Percentiles rank a stretch among this genome's conserved stretches.
phyloP scores from a whole-genome alignment of 2,797 vertebrate genomes.

The Micropoecilia bifurca region DNA sequence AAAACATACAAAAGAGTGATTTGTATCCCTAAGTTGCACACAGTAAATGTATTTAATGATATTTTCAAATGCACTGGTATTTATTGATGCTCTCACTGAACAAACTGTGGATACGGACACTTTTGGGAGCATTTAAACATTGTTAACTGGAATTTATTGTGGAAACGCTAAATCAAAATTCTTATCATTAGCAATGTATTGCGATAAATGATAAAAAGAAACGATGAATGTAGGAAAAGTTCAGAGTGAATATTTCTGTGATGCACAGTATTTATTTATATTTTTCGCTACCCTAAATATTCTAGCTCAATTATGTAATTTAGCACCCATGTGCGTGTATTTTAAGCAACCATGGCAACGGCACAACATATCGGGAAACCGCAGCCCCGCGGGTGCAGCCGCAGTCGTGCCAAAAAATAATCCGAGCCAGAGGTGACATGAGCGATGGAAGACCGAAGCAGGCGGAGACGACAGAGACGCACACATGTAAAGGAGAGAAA shows the following conservation, averaged over 20 bases:
- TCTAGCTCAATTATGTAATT: slow-evolving; percentile 84
- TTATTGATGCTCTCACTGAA: too few relatives aligned
- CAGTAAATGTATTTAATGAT: too few relatives aligned
- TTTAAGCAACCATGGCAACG: slow-evolving; percentile 81
- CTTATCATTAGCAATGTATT: too few relatives aligned
- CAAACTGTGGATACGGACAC: too few relatives aligned
- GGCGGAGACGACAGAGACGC: slow-evolving; percentile 61
- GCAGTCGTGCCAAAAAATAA: slow-evolving; percentile 81
- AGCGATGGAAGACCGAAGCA: slow-evolving; percentile 76
- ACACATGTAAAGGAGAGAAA: slow-evolving; percentile 40
- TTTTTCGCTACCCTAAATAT: slow-evolving; percentile 72
- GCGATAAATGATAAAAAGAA: too few relatives aligned
- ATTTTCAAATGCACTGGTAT: too few relatives aligned
- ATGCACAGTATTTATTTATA: slow-evolving; percentile 60
- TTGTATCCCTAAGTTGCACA: too few relatives aligned
- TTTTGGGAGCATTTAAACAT: too few relatives aligned
- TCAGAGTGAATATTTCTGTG: not conserved
- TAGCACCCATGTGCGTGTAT: slow-evolving; percentile 72
- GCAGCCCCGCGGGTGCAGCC: slow-evolving; percentile 76
- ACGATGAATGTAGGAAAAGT: too few relatives aligned
- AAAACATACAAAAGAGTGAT: too few relatives aligned
- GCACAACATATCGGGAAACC: slow-evolving; percentile 82
- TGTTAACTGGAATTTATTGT: too few relatives aligned
- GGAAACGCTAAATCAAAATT: too few relatives aligned
- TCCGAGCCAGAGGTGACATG: slow-evolving; percentile 85